Percentiles rank a stretch among this genome's conserved stretches.
Evolutionary conservation across 2,113 vertebrate species (phyloP).

Genomic region (Sinocyclocheilus rhinocerous): DNA sequence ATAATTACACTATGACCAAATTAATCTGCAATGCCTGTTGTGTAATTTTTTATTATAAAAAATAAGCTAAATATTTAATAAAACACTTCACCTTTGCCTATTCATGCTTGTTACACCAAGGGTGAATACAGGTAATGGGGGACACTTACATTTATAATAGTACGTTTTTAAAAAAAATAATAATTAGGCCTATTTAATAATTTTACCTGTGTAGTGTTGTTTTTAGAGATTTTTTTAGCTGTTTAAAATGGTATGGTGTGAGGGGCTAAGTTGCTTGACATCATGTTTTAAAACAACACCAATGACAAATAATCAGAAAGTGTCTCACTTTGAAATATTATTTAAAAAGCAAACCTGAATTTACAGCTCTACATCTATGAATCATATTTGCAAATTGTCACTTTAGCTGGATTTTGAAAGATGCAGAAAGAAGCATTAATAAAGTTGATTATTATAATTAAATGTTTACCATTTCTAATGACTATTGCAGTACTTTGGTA

Average conservation of each 20-base stretch:
- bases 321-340: background rate
- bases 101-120: background rate
- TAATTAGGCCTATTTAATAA: background rate
- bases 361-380: background rate
- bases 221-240: background rate
- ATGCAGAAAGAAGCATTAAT: background rate
- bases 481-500: background rate
- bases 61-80: background rate
- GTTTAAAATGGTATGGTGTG: background rate
- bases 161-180: no score
- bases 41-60: background rate
- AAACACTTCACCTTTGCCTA: background rate
- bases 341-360: no score
- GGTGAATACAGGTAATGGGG: background rate
- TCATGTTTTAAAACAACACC: background rate
- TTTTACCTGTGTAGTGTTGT: background rate
- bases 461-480: background rate
- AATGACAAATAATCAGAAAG: background rate
- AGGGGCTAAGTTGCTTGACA: background rate
- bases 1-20: no score
- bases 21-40: background rate
- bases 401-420: background rate
- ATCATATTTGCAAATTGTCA: background rate
- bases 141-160: background rate
- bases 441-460: background rate